Evolutionary conservation across 2,888 invertebrate genomes (phyloP), one percentile per base, ranked within the genome.

Genomic region (Autographa pulchrina): DNA sequence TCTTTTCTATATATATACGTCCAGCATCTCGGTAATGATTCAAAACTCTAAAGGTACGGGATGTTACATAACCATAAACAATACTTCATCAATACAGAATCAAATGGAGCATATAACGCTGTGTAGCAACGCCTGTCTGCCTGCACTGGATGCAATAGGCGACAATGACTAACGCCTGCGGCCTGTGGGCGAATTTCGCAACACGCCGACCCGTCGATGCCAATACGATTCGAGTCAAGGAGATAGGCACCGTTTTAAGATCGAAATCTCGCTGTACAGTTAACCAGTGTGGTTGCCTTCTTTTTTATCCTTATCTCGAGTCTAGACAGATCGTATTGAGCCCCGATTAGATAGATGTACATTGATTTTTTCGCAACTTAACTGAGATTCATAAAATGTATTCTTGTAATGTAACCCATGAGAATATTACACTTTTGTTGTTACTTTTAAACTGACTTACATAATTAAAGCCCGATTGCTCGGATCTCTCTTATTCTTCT

Each of bases 201-300:
- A 94, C 85, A 56, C 72, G 70, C 70, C 84, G 85, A 84, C 85
- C 89, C 87, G 85, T 82, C 91, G 89, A 90, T 92, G 94, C 93
- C 92, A 92, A 89, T 86, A 83, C 86, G 87, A 91, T 89, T 87
- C 86, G 91, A 94, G 93, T 92, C 94, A 92, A 94, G 93, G 93
- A 92, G 92, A 92, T 82, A 84, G 80, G 65, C 76, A 77, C 77
- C 68, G 69, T 73, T 81, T 85, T 82, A 85, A 85, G 87, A 92
- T 91, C 88, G 89, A 91, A 92, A 92, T 92, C 90, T 88, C 86
- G 84, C 71, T 76, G 87, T 88, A 88, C 89, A 88, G 85, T 89
- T 88, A 88, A 88, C 88, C 84, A 85, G 79, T 89, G 86, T 85
- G 87, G 85, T 89, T 89, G 90, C 86, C 89, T 89, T 88, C 88